Evolutionary conservation across 2,113 vertebrate genomes (phyloP).

Genomic region (Laticauda colubrina): DNA sequence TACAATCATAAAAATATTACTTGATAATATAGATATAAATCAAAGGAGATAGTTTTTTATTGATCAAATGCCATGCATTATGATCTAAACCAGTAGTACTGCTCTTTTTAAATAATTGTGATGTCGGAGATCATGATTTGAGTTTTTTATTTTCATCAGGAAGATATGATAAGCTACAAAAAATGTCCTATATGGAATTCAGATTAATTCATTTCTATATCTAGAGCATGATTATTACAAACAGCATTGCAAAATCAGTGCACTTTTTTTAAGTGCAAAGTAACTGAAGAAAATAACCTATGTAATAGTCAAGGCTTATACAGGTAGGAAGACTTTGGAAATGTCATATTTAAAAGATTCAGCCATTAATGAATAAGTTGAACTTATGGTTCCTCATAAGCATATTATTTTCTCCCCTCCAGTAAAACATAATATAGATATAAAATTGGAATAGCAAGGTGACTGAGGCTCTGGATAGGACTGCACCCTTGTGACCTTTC

Average conservation of each 20-base stretch:
- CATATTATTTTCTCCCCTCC: background rate
- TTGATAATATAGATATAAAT: background rate
- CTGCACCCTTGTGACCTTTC: too few relatives aligned
- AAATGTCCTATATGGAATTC: background rate
- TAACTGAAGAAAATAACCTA: slow-evolving; percentile 19
- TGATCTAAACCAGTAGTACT: background rate
- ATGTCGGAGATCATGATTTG: background rate
- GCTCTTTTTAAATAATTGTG: background rate
- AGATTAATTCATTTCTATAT: background rate
- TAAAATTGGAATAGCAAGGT: too few relatives aligned
- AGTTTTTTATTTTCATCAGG: background rate
- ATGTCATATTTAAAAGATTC: slow-evolving; percentile 9
- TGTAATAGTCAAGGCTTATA: slow-evolving; percentile 37
- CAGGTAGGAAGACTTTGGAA: slow-evolving; percentile 1
- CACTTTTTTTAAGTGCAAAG: background rate
- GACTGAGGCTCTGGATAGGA: too few relatives aligned
- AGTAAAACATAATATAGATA: background rate
- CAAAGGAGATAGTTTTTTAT: background rate
- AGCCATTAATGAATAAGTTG: background rate
- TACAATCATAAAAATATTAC: too few relatives aligned
- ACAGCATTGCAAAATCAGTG: background rate
- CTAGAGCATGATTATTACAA: fast-evolving
- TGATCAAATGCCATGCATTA: slow-evolving; percentile 6
- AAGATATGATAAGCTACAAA: background rate
- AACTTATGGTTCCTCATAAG: background rate